Conservation (phyloP, 2,888 invertebrate genomes). For the Rhingia campestris region DNA sequence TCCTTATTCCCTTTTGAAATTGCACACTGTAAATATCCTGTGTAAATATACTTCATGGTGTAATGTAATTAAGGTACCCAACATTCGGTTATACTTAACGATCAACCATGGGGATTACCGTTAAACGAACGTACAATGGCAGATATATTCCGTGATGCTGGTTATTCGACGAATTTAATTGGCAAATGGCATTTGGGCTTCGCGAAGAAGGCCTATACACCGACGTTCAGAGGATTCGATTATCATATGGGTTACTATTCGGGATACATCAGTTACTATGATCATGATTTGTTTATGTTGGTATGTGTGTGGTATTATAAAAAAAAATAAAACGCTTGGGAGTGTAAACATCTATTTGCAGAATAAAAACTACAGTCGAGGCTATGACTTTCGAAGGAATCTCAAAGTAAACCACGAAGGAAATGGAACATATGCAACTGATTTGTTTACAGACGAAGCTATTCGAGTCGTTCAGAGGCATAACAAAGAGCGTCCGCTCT, state of each 20-base stretch:
- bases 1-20: slow-evolving; percentile 39
- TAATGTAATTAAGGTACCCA: slow-evolving; percentile 86
- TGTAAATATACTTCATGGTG: slow-evolving; percentile 33
- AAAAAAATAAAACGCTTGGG: not conserved
- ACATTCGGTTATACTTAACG: slow-evolving; percentile 86
- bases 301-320: slow-evolving; percentile 77
- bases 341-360: slow-evolving; percentile 19
- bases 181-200: slow-evolving; percentile 97
- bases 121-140: slow-evolving; percentile 88
- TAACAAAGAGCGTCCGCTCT: slow-evolving; percentile 86
- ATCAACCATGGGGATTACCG: slow-evolving; percentile 89
- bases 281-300: slow-evolving; percentile 84
- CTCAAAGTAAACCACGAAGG: slow-evolving; percentile 83
- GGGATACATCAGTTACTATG: slow-evolving; percentile 92
- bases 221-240: slow-evolving; percentile 90
- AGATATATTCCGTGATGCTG: slow-evolving; percentile 87
- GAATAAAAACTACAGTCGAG: slow-evolving; percentile 79
- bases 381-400: slow-evolving; percentile 84
- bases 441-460: slow-evolving; percentile 87
- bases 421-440: slow-evolving; percentile 87
- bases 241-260: slow-evolving; percentile 93
- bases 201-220: slow-evolving; percentile 86
- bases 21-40: slow-evolving; percentile 26
- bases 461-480: slow-evolving; percentile 86
- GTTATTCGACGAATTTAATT: slow-evolving; percentile 91